Evolutionary conservation across 1,140 invertebrate genomes (phyloP).

Genomic region (Triops longicaudatus): DNA sequence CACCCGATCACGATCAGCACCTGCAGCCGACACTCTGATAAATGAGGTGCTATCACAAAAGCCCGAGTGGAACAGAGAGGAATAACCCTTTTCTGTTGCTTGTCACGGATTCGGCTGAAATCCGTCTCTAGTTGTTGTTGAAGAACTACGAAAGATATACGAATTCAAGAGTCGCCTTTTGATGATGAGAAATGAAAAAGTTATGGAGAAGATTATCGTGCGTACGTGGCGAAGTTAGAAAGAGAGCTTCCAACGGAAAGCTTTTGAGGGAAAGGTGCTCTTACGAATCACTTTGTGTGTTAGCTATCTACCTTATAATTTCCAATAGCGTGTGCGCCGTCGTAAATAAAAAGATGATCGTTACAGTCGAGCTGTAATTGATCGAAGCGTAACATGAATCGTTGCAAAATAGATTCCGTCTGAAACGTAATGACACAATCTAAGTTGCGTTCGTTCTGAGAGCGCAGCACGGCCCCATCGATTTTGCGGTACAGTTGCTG

Average conservation of each 20-base stretch:
- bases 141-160: not conserved
- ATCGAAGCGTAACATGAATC: slow-evolving; percentile 85
- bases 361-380: slow-evolving; percentile 68
- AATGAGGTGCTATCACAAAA: not conserved
- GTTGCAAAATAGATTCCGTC: slow-evolving; percentile 82
- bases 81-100: not conserved
- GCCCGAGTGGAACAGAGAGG: not conserved
- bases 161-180: too few relatives aligned
- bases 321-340: slow-evolving; percentile 78
- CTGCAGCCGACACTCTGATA: not conserved
- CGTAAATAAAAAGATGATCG: slow-evolving; percentile 84
- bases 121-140: slow-evolving; percentile 14
- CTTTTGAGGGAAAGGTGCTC: too few relatives aligned
- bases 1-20: slow-evolving; percentile 5
- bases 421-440: slow-evolving; percentile 87
- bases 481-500: slow-evolving; percentile 78
- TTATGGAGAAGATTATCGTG: too few relatives aligned
- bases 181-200: too few relatives aligned
- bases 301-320: slow-evolving; percentile 81
- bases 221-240: too few relatives aligned
- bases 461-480: slow-evolving; percentile 78
- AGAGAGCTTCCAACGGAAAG: too few relatives aligned
- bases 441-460: slow-evolving; percentile 76
- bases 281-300: slow-evolving; percentile 28
- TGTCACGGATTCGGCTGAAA: not conserved